Evolutionary conservation across 2,113 vertebrate genomes (phyloP), one percentile per base, ranked within the genome.

Genomic region (Gallinago undulata): DNA sequence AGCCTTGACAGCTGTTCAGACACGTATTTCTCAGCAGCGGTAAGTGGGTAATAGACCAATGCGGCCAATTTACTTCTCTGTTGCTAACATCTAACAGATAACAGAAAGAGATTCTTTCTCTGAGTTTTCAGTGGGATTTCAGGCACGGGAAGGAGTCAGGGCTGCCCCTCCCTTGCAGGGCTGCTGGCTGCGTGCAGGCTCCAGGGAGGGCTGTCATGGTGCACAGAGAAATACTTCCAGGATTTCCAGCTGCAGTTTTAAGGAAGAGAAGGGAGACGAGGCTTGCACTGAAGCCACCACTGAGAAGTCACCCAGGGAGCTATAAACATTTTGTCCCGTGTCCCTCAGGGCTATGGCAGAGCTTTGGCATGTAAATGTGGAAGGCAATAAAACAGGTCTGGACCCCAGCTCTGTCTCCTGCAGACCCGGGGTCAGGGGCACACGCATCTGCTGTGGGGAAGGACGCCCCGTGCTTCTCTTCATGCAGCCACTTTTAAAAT

Each of bases 381-480:
- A 59, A 94, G 69, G 87, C 81, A 81, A 43, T 67, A 85, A 96
- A 93, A 53, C 5, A 5, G 37, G 53, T 57, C 82, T 74, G 95
- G 93, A 94, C 76, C 76, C 41, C 53, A 85, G 55, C 87, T 96
- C 94, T 92, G 73, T 62, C n/a, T 92, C 74, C 70, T 83, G 59
- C 73, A 84, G 91, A 37, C 64, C 79, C 28, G 5, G 87, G n/a
- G 25, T 74, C 57, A 70, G 86, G 84, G 60, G 48, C 33, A 48
- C 33, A 37, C 0, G 1, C 87, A n/a, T 62, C 85, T 80, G 72
- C 72, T 62, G 63, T 19, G 48, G 86, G 74, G 66, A 74, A 62
- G 79, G 86, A 66, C 66, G 59, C 37, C 77, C 45, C 1, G 2
- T 53, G 66, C 84, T 81, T 84, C 41, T 45, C 66, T 78, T 66